phyloP scores from a whole-genome alignment of 2,888 invertebrate species.

The Stenchaetothrips biformis region DNA sequence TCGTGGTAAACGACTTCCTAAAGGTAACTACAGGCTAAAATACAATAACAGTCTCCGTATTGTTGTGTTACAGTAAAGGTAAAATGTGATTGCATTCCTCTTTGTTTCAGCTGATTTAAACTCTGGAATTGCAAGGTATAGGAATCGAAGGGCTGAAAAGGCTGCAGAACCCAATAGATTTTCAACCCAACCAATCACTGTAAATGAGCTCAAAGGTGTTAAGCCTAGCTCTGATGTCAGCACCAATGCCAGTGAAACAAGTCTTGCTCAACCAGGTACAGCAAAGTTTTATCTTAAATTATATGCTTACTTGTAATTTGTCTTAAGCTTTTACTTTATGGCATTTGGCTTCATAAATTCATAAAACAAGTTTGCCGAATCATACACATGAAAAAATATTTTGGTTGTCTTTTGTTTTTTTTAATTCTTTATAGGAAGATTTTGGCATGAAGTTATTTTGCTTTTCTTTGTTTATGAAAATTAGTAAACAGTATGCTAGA shows the following conservation, averaged over 20 bases:
- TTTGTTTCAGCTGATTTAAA: slow-evolving; percentile 27
- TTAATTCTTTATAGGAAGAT: not conserved
- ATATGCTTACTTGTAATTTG: not conserved
- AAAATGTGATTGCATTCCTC: slow-evolving; percentile 26
- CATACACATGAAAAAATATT: not conserved
- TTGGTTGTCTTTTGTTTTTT: not conserved
- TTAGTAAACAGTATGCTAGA: not conserved
- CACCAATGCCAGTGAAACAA: not conserved
- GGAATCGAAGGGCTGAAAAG: slow-evolving; percentile 26
- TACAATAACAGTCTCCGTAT: not conserved
- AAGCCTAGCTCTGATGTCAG: not conserved
- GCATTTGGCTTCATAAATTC: too few species aligned
- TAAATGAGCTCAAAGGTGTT: not conserved
- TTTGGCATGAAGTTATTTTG: not conserved
- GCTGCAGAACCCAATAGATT: not conserved
- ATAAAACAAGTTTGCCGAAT: too few species aligned
- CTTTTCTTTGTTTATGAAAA: not conserved
- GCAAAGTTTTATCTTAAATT: not conserved
- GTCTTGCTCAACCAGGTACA: slow-evolving; percentile 5
- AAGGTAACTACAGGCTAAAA: slow-evolving; percentile 46
- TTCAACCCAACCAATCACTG: slow-evolving; percentile 2
- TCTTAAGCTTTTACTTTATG: too few species aligned
- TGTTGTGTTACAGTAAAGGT: not conserved
- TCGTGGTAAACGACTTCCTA: slow-evolving; percentile 43
- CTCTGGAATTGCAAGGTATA: slow-evolving; percentile 29